phyloP scores from a whole-genome alignment of 1,140 invertebrate species.

The Carposina sasakii region DNA sequence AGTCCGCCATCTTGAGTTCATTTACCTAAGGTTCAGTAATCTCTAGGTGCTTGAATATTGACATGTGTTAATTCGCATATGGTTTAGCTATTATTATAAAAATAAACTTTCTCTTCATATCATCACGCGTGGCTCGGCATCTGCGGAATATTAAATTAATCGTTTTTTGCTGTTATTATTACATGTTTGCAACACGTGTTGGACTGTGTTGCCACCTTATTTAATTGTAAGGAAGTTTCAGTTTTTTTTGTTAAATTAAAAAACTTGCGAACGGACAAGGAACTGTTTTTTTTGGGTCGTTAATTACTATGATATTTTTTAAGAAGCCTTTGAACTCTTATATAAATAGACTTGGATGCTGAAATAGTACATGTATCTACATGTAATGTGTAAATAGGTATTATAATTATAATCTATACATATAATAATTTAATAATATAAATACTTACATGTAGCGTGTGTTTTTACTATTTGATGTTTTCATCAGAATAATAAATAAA shows the following conservation, averaged over 20 bases:
- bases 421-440: too few species aligned
- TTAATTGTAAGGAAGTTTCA: slow-evolving; percentile 13
- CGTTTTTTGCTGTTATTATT: slow-evolving; percentile 44
- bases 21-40: slow-evolving; percentile 63
- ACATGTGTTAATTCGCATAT: slow-evolving; percentile 62
- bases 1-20: slow-evolving; percentile 59
- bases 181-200: slow-evolving; percentile 55
- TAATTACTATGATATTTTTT: too few species aligned
- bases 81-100: slow-evolving; percentile 70
- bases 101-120: slow-evolving; percentile 68
- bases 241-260: slow-evolving; percentile 5
- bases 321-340: too few species aligned
- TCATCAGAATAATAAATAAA: too few species aligned
- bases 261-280: slow-evolving; percentile 10
- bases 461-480: too few species aligned
- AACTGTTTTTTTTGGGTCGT: too few species aligned
- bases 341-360: too few species aligned
- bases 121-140: slow-evolving; percentile 59
- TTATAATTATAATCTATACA: too few species aligned
- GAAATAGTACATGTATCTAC: too few species aligned
- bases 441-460: too few species aligned
- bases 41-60: slow-evolving; percentile 50
- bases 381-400: too few species aligned
- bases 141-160: slow-evolving; percentile 69
- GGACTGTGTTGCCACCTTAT: slow-evolving; percentile 17